These are phyloP conservation scores for Mesoclemmys tuberculata DNA, from an alignment of 2,113 vertebrate species.

Conservation along the genomic window DNA sequence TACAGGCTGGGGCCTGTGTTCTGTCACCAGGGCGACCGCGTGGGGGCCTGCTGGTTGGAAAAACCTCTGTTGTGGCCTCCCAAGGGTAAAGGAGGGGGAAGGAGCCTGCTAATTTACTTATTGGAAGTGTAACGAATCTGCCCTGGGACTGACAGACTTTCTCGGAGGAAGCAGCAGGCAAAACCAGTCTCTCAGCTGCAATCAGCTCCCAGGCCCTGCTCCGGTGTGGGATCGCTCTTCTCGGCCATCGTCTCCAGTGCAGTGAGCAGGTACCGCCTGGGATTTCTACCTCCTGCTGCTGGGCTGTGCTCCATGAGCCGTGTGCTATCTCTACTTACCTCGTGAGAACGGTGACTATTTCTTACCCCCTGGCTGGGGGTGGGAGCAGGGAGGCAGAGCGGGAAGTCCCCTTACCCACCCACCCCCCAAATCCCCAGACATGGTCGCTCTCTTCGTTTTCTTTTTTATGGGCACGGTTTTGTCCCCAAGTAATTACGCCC, in stretches of 20 bases:
- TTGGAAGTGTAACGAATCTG: neutral
- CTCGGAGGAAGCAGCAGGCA: neutral
- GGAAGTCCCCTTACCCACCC: neutral
- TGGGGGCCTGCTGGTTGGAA: neutral
- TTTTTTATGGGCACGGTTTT: no score
- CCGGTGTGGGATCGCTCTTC: rapidly evolving
- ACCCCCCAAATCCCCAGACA: no score
- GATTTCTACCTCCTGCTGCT: neutral
- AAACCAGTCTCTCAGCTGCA: neutral
- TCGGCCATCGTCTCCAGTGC: rapidly evolving
- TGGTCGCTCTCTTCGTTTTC: no score
- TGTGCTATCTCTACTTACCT: rapidly evolving
- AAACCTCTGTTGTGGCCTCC: neutral
- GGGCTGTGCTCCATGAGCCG: neutral
- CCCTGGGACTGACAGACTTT: neutral
- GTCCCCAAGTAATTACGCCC: no score
- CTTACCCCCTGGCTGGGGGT: neutral
- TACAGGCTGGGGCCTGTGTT: neutral
- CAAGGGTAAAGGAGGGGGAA: neutral
- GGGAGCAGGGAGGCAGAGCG: neutral
- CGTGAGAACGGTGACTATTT: neutral
- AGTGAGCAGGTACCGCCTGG: rapidly evolving
- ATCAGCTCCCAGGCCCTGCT: neutral
- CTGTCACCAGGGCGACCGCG: neutral
- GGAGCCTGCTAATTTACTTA: neutral